Evolutionary conservation across 2,113 vertebrate genomes (phyloP).

Genomic region (Azemiops feae): DNA sequence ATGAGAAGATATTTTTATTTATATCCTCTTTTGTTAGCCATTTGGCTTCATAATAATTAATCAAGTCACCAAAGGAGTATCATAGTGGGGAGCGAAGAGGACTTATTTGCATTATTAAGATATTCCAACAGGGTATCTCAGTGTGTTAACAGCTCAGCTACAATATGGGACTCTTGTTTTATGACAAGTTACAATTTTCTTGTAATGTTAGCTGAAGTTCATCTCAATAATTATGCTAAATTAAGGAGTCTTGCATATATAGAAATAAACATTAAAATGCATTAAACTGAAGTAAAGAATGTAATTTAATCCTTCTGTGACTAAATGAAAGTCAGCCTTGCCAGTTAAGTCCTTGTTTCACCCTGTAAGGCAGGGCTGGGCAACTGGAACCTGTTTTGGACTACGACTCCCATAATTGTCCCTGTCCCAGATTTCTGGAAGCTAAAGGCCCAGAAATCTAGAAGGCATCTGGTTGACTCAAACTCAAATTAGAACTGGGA

Average conservation of each 20-base stretch:
- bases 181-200: conserved; percentile 81
- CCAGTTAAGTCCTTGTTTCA: conserved; percentile 27
- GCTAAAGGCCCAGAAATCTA: not conserved
- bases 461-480: not conserved
- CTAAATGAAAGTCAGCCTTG: conserved; percentile 27
- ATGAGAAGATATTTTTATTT: conserved; percentile 74
- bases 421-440: not conserved
- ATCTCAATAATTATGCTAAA: conserved; percentile 78
- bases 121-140: conserved; percentile 60
- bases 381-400: not conserved
- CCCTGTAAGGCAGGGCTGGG: not conserved
- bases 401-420: not conserved
- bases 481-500: not conserved
- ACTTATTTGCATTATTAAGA: conserved; percentile 70
- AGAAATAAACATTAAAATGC: conserved; percentile 73
- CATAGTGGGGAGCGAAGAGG: conserved; percentile 48
- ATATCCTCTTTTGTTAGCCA: conserved; percentile 67
- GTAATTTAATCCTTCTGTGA: conserved; percentile 53
- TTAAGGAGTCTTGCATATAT: conserved; percentile 69
- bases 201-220: conserved; percentile 73
- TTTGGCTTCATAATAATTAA: conserved; percentile 76
- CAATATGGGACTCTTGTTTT: conserved; percentile 70
- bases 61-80: conserved; percentile 65
- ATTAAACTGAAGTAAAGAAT: conserved; percentile 61
- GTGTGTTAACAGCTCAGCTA: conserved; percentile 61